Conservation (phyloP, 2,797 vertebrate species). For the Sebastes matsubarae region DNA sequence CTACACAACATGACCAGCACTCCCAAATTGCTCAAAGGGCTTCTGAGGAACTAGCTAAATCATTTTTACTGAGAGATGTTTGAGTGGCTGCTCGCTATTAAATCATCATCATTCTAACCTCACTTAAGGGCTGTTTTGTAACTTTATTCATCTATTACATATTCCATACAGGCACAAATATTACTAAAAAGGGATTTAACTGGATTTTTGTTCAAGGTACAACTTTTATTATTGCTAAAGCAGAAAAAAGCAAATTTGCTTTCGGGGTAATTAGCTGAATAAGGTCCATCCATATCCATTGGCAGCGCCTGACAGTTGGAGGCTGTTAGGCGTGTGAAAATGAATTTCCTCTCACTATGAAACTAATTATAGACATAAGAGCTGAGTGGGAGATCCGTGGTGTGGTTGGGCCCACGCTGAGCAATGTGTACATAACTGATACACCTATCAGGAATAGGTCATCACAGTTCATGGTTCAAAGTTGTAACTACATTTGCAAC, state of each 20-base stretch:
- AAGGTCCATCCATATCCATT: constrained; percentile 77
- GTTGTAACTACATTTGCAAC: constrained; percentile 23
- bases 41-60: constrained; percentile 22
- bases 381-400: constrained; percentile 48
- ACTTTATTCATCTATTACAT: constrained; percentile 9
- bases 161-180: constrained; percentile 7
- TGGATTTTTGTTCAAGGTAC: constrained; percentile 21
- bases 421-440: constrained; percentile 47
- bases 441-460: constrained; percentile 42
- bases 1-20: constrained; percentile 24
- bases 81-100: constrained; percentile 22
- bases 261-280: constrained; percentile 80
- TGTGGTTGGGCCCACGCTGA: constrained; percentile 42
- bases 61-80: constrained; percentile 12
- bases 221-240: constrained; percentile 64
- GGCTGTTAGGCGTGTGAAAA: constrained; percentile 80
- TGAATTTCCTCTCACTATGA: constrained; percentile 76
- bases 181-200: constrained; percentile 51
- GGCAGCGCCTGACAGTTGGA: constrained; percentile 70
- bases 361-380: constrained; percentile 75
- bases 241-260: constrained; percentile 66
- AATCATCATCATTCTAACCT: constrained; percentile 1
- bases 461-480: constrained; percentile 44
- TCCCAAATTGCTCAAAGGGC: constrained; percentile 21
- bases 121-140: constrained; percentile 13